Evolutionary conservation across 2,888 invertebrate genomes (phyloP), one percentile per base, ranked within the genome.

Genomic region (Catocala fraxini): DNA sequence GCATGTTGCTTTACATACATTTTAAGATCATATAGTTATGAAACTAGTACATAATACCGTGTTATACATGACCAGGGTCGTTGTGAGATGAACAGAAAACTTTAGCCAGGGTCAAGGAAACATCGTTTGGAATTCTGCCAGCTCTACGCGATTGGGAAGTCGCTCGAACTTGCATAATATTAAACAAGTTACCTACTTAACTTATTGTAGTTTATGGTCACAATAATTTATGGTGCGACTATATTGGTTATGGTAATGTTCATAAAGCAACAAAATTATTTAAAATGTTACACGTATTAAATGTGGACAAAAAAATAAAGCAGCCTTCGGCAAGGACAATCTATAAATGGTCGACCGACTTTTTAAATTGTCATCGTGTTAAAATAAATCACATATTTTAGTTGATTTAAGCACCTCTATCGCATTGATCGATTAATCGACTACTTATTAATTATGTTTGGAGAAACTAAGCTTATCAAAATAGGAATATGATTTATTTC

Each of bases 31-130:
- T 51, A 11, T 11, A 42, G 56, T 68, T 75, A 63, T 61, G 73
- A 77, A 79, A 80, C 68, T 70, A 35, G 65, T 65, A 59, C 69
- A 74, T 76, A 70, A 59, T 54, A 59, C 70, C 70, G 72, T 73
- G 49, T 59, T 75, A 64, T 73, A n/a, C n/a, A 61, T 67, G 59
- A 68, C 70, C 71, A 67, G 63, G 68, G 75, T 58, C 66, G 82
- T 59, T 78, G 61, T 77, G 65, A 70, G 77, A 76, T 80, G 74
- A 73, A 70, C 77, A 60, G 78, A 79, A 79, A 77, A 71, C 69
- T 74, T 61, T 59, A 68, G 64, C 60, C 68, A 71, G 69, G 88
- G 88, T 87, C 88, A 89, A 88, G 89, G 88, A 78, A 76, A 81
- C 58, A 66, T 73, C 59, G 75, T 64, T 81, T 87, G 87, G 86